Base-by-base conservation (phyloP, 2,113 vertebrate genomes). In the Octodon degus region DNA sequence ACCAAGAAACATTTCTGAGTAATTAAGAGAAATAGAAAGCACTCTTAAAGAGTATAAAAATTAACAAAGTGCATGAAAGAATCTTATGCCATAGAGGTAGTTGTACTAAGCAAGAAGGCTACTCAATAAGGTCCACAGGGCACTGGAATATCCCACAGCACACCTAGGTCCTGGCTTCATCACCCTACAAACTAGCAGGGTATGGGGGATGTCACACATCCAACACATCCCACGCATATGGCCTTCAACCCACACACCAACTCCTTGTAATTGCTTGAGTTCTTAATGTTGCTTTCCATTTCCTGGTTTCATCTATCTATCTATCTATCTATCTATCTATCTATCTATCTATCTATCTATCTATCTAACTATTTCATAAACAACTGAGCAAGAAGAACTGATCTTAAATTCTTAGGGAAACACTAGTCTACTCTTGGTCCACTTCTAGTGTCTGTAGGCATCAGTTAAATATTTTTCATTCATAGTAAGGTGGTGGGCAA, bases 231-330 rank as follows among this genome's bases (percentile, higher is more conserved):
- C n/a, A 7, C 1, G 5, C 53, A 27, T n/a, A 25, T 1, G 24
- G 47, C 50, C 50, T 91, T 43, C 79, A 11, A n/a, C 50, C 34
- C 17, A 77, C 7, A 13, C 24, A 5, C 27, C 32, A 25, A 32
- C 6, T 60, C 37, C 79, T 91, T 86, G 84, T 84, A 80, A 94
- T 30, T 89, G 77, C 53, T 65, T 40, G 22, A 60, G 11, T 65
- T 93, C 60, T 86, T 19, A 6, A 37, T 37, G 81, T 60, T 55
- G n/a, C 22, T 91, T 72, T 95, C 74, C 74, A n/a, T 24, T 85
- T 95, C 94, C 89, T 95, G 34, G 50, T 85, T 84, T 92, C 12
- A 43, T 89, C 94, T n/a, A n/a, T n/a, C n/a, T n/a, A n/a, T n/a
- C n/a, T n/a, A n/a, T n/a, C n/a, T n/a, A n/a, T n/a, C n/a, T n/a